Evolutionary conservation across 2,113 vertebrate genomes (phyloP).

Genomic region (Gambusia holbrooki): DNA sequence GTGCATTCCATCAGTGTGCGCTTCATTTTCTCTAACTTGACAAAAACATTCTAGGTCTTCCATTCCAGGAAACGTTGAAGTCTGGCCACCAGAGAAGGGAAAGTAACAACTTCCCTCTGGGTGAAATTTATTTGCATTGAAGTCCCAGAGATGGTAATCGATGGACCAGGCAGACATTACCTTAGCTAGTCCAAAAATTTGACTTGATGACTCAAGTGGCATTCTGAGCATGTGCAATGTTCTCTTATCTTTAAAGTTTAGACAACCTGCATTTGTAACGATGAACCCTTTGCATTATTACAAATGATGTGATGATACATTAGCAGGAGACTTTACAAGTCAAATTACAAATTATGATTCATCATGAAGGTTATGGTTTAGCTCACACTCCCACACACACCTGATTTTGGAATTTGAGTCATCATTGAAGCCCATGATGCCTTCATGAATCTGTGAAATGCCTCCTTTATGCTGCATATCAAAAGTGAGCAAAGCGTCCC

Average conservation of each 20-base stretch:
- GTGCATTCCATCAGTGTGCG: not conserved
- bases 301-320: too few relatives aligned
- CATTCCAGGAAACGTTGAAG: not conserved
- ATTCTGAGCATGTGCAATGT: accelerated
- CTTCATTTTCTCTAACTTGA: not conserved
- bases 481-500: too few relatives aligned
- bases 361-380: not conserved
- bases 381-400: not conserved
- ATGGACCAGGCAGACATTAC: too few relatives aligned
- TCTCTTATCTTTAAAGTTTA: not conserved
- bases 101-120: not conserved
- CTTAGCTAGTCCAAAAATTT: not conserved
- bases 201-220: not conserved
- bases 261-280: not conserved
- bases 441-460: too few relatives aligned
- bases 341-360: too few relatives aligned
- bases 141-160: too few relatives aligned
- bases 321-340: too few relatives aligned
- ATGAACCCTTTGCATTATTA: too few relatives aligned
- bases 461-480: too few relatives aligned
- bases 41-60: not conserved
- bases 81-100: not conserved
- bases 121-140: not conserved
- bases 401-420: not conserved
- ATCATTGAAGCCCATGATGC: too few relatives aligned